phyloP scores from a whole-genome alignment of 1,140 invertebrate species.

The Papilio polytes region DNA sequence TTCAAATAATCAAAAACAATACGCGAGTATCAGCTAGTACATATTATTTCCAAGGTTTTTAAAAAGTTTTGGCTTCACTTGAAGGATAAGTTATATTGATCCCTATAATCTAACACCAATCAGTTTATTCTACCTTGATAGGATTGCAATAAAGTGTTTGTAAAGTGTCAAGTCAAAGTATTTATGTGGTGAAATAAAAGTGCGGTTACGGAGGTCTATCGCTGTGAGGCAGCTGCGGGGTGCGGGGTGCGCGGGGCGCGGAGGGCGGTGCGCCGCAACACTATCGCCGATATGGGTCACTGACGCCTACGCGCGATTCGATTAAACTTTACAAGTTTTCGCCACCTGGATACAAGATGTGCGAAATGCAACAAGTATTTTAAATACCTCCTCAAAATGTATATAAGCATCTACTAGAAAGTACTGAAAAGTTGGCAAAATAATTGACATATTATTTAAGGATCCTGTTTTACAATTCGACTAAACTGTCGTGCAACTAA shows the following conservation, averaged over 20 bases:
- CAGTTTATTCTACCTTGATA: constrained; percentile 5
- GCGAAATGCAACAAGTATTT: constrained; percentile 37
- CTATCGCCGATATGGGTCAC: constrained; percentile 75
- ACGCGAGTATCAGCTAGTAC: background rate
- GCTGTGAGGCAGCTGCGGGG: constrained; percentile 58
- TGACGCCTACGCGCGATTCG: constrained; percentile 77
- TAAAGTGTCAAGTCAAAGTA: constrained; percentile 24
- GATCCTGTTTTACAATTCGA: background rate
- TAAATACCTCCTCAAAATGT: background rate
- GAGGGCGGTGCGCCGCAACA: constrained; percentile 54
- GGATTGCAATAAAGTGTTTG: constrained; percentile 4
- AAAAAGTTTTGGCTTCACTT: background rate
- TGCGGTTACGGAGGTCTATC: constrained; percentile 47
- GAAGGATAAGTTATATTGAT: background rate
- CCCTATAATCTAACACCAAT: background rate
- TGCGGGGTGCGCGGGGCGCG: constrained; percentile 46
- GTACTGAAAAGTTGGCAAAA: constrained; percentile 16
- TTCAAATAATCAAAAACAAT: no score
- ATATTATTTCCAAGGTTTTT: background rate
- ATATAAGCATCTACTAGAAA: background rate
- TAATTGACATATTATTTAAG: background rate
- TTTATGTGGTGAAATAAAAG: constrained; percentile 44
- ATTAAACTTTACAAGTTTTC: constrained; percentile 72
- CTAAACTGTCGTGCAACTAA: background rate
- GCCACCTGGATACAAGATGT: constrained; percentile 43